phyloP scores from a whole-genome alignment of 2,797 vertebrate species.

The Pipistrellus pygmaeus region DNA sequence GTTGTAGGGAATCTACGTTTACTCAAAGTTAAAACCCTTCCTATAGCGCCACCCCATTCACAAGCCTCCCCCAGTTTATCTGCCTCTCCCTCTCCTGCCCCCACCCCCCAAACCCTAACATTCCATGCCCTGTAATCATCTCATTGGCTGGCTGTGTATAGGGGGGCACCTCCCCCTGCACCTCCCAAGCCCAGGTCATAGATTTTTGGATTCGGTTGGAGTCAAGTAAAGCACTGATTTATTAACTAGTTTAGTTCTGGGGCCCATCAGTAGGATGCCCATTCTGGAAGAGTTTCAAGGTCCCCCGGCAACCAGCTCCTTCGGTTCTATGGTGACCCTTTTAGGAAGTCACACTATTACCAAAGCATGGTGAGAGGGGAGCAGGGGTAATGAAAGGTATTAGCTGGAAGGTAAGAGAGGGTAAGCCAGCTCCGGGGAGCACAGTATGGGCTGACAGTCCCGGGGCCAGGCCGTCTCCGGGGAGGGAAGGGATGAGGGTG shows the following conservation, averaged over 20 bases:
- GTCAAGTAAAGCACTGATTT: not conserved
- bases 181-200: not conserved
- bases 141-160: not conserved
- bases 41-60: rapidly evolving
- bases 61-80: not conserved
- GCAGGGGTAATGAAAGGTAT: not conserved
- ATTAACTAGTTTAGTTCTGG: not conserved
- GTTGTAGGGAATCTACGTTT: not conserved
- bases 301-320: not conserved
- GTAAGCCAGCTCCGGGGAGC: too few species aligned
- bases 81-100: not conserved
- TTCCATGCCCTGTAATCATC: not conserved
- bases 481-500: not conserved
- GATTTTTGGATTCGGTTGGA: too few species aligned
- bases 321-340: not conserved
- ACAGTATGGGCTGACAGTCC: rapidly evolving
- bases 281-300: not conserved
- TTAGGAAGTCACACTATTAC: not conserved
- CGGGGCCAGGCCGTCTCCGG: rapidly evolving
- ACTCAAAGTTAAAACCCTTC: not conserved
- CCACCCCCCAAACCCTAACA: not conserved
- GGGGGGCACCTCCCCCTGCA: too few species aligned
- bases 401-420: not conserved
- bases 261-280: not conserved
- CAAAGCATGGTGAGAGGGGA: not conserved